Evolutionary conservation across 2,113 vertebrate genomes (phyloP).

Genomic region (Hemicordylus capensis): DNA sequence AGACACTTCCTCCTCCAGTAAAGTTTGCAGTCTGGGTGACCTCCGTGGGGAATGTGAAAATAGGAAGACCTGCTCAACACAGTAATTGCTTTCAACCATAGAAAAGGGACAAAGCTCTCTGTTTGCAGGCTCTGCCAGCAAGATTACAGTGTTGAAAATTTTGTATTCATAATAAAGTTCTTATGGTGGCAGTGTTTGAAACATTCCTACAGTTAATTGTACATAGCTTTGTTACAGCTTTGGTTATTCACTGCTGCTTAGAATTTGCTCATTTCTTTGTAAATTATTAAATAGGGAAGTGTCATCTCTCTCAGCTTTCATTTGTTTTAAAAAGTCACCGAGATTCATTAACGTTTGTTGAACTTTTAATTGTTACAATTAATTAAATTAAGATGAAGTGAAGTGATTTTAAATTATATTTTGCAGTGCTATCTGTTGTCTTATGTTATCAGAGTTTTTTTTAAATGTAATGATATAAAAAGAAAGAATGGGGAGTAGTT

Average conservation of each 20-base stretch:
- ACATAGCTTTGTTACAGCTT: not conserved
- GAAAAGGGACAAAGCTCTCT: conserved; percentile 8
- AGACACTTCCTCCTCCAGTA: too few species aligned
- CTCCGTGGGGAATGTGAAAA: conserved; percentile 36
- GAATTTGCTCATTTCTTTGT: not conserved
- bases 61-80: conserved; percentile 15
- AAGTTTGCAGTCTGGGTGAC: too few species aligned
- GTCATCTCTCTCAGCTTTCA: not conserved
- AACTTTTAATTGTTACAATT: not conserved
- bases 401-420: not conserved
- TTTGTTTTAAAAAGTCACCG: not conserved
- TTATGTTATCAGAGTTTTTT: not conserved
- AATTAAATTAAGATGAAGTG: not conserved
- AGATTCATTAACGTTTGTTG: too few species aligned
- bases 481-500: not conserved
- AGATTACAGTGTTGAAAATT: conserved; percentile 4
- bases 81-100: conserved; percentile 16
- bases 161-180: not conserved
- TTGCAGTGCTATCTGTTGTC: not conserved
- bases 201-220: not conserved
- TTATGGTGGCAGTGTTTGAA: not conserved
- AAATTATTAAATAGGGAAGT: not conserved
- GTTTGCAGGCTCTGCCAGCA: conserved; percentile 13
- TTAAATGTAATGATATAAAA: not conserved
- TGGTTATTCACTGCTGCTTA: not conserved